Base-by-base conservation (phyloP, 2,113 vertebrate genomes). In the Melanocharis versteri region DNA sequence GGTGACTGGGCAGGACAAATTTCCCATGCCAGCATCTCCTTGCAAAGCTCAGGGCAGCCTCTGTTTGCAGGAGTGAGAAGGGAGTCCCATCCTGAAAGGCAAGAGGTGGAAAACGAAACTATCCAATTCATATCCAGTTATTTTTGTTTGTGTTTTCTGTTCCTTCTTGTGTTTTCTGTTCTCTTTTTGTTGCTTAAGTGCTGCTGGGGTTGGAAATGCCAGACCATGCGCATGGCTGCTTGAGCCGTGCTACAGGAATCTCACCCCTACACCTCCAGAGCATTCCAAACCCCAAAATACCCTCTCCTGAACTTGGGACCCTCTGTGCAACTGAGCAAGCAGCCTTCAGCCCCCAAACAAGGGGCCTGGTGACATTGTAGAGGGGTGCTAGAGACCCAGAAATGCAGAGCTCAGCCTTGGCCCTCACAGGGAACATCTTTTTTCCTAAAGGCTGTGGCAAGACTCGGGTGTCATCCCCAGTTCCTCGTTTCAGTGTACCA, bases 361-460 rank as follows among this genome's bases (percentile, higher is more conserved):
- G 2, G 11, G 53, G 10, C 23, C n/a, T 62, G 28, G 0, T 33
- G 53, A 64, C 33, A 44, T 22, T 72, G 11, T 40, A 44, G 24
- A 21, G 1, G 23, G 11, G 9, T 48, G 15, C 47, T 45, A 3
- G 45, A 81, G 56, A 78, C 19, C 61, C 21, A 1, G 7, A 69
- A 37, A 8, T 5, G 30, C 42, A 24, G 39, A 58, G 23, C 88
- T 73, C 21, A 62, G 33, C 40, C 33, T 8, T 30, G 82, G 27
- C 45, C 42, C 15, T 37, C 7, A 6, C 5, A 4, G 16, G 53
- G 60, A 21, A 16, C 0, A 0, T 11, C 0, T 1, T 6, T 77
- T 30, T 53, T 57, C 9, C 40, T 37, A 15, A 21, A 50, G 22
- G 31, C 33, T 58, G 50, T 69, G 71, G 17, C 2, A 1, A 48